phyloP scores from a whole-genome alignment of 1,140 invertebrate genomes.

The Planococcus citri region DNA sequence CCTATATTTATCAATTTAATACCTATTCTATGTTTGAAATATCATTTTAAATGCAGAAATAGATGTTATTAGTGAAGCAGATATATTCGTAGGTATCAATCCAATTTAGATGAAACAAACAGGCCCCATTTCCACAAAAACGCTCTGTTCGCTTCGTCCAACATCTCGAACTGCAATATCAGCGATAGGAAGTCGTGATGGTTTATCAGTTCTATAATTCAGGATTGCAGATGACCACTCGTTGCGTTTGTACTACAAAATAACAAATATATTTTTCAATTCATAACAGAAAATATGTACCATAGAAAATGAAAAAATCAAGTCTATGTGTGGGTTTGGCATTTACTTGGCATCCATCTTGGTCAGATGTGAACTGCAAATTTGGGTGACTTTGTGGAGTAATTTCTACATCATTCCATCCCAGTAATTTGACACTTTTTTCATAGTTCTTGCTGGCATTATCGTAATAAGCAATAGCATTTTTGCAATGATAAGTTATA shows the following conservation, averaged over 20 bases:
- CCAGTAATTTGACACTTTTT: slow-evolving; percentile 58
- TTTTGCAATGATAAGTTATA: slow-evolving; percentile 73
- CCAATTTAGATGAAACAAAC: slow-evolving; percentile 68
- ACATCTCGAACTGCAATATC: too few species aligned
- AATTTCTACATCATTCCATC: slow-evolving; percentile 70
- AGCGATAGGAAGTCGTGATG: slow-evolving; percentile 59
- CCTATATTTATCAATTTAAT: too few species aligned
- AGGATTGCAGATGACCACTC: slow-evolving; percentile 61
- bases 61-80: too few species aligned
- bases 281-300: too few species aligned
- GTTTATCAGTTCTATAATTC: slow-evolving; percentile 60
- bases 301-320: too few species aligned
- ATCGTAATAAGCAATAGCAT: slow-evolving; percentile 67
- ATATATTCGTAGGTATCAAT: too few species aligned
- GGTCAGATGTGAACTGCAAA: slow-evolving; percentile 53
- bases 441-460: slow-evolving; percentile 47
- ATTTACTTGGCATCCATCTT: slow-evolving; percentile 72
- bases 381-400: slow-evolving; percentile 53
- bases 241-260: slow-evolving; percentile 44
- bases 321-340: too few species aligned
- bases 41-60: too few species aligned
- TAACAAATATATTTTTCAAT: slow-evolving; percentile 17
- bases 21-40: too few species aligned
- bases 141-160: slow-evolving; percentile 56
- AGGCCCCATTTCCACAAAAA: slow-evolving; percentile 65